These are phyloP conservation scores for Merops nubicus DNA, from an alignment of 2,113 vertebrate genomes.

Conservation along the genomic window DNA sequence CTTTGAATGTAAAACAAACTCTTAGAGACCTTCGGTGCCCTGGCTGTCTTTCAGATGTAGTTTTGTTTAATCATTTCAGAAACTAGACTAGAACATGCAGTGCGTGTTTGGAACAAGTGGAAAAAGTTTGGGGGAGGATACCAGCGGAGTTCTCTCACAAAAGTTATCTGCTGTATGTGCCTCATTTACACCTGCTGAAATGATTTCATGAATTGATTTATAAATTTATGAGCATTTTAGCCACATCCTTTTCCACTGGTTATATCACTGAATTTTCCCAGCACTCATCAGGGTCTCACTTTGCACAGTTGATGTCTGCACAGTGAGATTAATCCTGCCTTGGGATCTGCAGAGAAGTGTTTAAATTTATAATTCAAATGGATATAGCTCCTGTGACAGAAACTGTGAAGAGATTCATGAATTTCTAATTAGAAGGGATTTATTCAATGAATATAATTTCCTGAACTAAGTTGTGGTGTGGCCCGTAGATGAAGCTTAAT, in stretches of 20 bases:
- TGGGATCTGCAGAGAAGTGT: neutral
- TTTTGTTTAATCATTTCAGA: neutral
- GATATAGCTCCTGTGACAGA: neutral
- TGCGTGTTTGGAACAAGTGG: rapidly evolving
- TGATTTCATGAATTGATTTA: neutral
- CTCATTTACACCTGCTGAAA: neutral
- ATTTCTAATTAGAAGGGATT: slow-evolving; percentile 14
- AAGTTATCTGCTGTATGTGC: neutral
- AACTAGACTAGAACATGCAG: neutral
- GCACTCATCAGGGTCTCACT: neutral
- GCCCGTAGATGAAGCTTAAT: neutral
- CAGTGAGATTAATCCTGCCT: neutral
- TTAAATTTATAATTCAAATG: slow-evolving; percentile 40
- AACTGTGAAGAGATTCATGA: slow-evolving; percentile 5
- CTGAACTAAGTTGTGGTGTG: neutral
- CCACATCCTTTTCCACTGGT: neutral
- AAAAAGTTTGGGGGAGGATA: neutral
- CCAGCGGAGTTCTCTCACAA: neutral
- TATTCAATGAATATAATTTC: slow-evolving; percentile 25
- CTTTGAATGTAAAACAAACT: neutral
- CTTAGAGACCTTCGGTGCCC: neutral
- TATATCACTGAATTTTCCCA: neutral
- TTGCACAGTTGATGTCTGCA: neutral
- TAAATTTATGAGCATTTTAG: neutral
- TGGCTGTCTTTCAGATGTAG: neutral